Percentiles rank a stretch among this genome's conserved stretches.
These are phyloP conservation scores for Agrilus planipennis DNA, from an alignment of 1,140 invertebrate species.

Conservation along the genomic window DNA sequence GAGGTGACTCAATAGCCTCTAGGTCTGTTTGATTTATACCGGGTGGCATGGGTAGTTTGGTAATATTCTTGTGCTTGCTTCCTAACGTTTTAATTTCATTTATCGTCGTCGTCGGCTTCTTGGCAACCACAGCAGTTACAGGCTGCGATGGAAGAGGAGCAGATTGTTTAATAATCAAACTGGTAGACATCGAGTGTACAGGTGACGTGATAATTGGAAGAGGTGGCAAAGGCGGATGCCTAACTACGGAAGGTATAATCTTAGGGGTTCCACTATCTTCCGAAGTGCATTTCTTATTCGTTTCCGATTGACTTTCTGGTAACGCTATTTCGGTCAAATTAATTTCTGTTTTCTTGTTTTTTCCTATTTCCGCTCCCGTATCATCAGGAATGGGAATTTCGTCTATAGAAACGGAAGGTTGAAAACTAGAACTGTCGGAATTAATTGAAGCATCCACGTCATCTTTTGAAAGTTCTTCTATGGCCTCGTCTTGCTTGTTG, in stretches of 20 bases:
- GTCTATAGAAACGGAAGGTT: conserved; percentile 29
- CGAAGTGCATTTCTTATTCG: background rate
- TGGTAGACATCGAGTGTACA: background rate
- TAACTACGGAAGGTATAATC: background rate
- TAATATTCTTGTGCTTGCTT: conserved; percentile 50
- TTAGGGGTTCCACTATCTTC: conserved; percentile 2
- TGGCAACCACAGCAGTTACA: conserved; percentile 8
- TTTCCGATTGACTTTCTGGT: conserved; percentile 7
- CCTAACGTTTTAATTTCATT: conserved; percentile 2
- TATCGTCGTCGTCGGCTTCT: background rate
- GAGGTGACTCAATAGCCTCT: conserved; percentile 59
- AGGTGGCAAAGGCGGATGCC: background rate
- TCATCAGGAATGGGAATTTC: conserved; percentile 27
- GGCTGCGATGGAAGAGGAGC: conserved; percentile 14
- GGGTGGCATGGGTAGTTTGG: conserved; percentile 71
- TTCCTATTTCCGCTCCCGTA: conserved; percentile 15
- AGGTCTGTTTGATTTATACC: conserved; percentile 67
- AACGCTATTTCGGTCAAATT: conserved; percentile 17
- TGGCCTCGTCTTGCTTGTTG: conserved; percentile 1
- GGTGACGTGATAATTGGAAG: conserved; percentile 1
- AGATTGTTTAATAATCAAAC: conserved; percentile 1
- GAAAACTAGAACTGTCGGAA: conserved; percentile 8
- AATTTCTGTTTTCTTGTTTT: conserved; percentile 8
- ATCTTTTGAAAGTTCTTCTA: conserved; percentile 7
- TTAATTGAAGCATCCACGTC: conserved; percentile 15